A percentile compares a stretch with the other conserved stretches of the same genome.
phyloP scores from a whole-genome alignment of 1,140 invertebrate genomes.

The Brachionus rotundiformis region DNA sequence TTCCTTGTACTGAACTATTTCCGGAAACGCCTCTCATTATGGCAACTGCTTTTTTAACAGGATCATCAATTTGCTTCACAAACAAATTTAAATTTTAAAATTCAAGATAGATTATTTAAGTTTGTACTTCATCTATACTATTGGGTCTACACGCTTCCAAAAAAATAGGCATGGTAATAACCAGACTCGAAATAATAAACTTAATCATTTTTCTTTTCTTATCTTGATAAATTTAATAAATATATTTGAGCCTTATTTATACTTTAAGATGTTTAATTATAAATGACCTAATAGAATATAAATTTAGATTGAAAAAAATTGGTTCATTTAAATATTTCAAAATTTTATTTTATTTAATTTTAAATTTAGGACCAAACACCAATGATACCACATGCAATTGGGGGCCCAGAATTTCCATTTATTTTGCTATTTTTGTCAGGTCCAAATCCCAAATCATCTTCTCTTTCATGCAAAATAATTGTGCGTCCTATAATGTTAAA shows the following conservation, averaged over 20 bases:
- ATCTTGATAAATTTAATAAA: neutral
- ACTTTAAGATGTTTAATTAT: neutral
- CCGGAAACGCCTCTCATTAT: constrained; percentile 15
- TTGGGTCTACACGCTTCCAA: neutral
- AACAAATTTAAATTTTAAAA: neutral
- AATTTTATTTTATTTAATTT: constrained; percentile 42
- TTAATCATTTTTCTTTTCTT: neutral
- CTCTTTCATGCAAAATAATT: constrained; percentile 77
- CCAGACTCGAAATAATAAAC: neutral
- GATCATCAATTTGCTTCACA: neutral
- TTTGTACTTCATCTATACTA: neutral
- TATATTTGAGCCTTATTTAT: neutral
- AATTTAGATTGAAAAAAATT: neutral
- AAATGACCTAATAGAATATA: neutral
- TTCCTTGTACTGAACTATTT: constrained; percentile 13
- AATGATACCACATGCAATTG: constrained; percentile 93
- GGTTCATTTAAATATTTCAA: neutral
- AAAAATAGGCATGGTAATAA: neutral
- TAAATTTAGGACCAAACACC: constrained; percentile 65
- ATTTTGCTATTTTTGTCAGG: constrained; percentile 88
- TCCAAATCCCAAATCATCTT: constrained; percentile 82
- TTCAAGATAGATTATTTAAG: neutral
- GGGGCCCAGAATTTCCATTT: constrained; percentile 93
- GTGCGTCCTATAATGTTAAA: constrained; percentile 67
- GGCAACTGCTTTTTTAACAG: constrained; percentile 10